Evolutionary conservation across 2,888 invertebrate species (phyloP).

Genomic region (Tipula unca): DNA sequence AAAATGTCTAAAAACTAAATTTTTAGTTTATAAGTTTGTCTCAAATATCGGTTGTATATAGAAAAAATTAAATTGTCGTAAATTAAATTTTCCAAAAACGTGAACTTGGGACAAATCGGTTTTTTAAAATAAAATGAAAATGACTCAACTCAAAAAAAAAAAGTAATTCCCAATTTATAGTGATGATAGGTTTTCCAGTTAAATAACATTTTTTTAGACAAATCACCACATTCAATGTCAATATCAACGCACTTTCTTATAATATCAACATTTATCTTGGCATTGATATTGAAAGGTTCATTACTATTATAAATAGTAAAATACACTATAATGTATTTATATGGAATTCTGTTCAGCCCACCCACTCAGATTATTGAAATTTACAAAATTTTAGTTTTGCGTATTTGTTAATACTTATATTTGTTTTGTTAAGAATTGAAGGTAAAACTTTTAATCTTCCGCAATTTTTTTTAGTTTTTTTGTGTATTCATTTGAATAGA

Average conservation of each 20-base stretch:
- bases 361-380: background rate
- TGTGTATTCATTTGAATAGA: background rate
- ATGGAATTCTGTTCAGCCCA: background rate
- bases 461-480: background rate
- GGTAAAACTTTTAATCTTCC: background rate
- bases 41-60: too few species aligned
- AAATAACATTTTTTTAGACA: background rate
- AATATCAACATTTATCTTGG: background rate
- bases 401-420: background rate
- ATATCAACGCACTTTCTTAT: background rate
- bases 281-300: slow-evolving; percentile 8
- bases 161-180: background rate
- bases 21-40: too few species aligned
- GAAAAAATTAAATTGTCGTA: too few species aligned
- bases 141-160: background rate
- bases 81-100: too few species aligned
- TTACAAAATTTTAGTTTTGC: background rate
- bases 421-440: background rate
- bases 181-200: background rate
- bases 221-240: background rate
- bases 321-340: background rate
- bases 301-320: background rate
- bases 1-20: too few species aligned
- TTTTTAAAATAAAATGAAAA: too few species aligned
- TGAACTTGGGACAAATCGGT: too few species aligned